Evolutionary conservation across 2,113 vertebrate species (phyloP), one percentile per base, ranked within the genome.

Genomic region (Scartelaos histophorus): DNA sequence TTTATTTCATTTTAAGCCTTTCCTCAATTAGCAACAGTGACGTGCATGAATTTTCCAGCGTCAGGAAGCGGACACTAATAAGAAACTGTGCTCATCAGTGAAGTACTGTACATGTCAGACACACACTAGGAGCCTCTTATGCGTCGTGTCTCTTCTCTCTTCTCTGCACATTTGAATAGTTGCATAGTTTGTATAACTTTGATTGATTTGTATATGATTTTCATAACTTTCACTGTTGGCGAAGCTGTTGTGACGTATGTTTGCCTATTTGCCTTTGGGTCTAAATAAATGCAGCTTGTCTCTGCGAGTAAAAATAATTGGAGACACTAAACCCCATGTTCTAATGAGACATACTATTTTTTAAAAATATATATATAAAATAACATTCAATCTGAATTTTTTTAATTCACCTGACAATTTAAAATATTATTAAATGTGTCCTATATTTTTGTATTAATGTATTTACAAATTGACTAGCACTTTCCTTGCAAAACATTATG

Each of bases 1-100:
- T 24, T 46, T 24, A 66, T 66, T 66, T 66, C 24, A 66, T 66
- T 66, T 66, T 16, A n/a, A 24, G 64, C 21, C 35, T 66, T 66
- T 47, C 64, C 35, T 21, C 43, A 66, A 47, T 66, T 47, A 66
- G 64, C n/a, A 65, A 13, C 38, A 4, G 29, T 65, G 62, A 66
- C 21, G 35, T 45, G 43, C n/a, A 6, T 46, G 43, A 22, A 66
- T 66, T 66, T 66, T 47, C 35, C 21, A 22, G 21, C 65, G 12
- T 24, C 43, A 9, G 47, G 43, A 13, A 46, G 12, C 22, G 13
- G 38, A 13, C 47, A 43, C 38, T 66, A 24, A 22, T 64, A 43
- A 43, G 61, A 38, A 43, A 43, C 61, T 64, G 34, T 64, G 17
- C 3, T 64, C 35, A 64, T 64, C 61, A 21, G 13, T 43, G 61